Conservation (phyloP, 1,140 invertebrate genomes). For the Microplitis mediator region DNA sequence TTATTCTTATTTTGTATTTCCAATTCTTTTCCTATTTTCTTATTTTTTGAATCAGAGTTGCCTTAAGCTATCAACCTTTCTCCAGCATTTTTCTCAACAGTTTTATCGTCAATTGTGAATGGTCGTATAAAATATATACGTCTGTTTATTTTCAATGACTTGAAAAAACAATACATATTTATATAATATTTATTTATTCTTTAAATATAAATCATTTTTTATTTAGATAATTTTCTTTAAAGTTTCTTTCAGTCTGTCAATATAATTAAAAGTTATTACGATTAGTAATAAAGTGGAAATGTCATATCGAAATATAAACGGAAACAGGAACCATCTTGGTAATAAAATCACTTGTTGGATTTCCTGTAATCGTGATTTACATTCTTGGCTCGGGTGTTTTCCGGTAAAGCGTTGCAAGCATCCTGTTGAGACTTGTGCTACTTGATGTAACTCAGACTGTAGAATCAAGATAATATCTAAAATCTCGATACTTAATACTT, state of each 20-base stretch:
- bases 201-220: too few species aligned
- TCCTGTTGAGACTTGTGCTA: conserved; percentile 8
- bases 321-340: conserved; percentile 33
- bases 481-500: background rate
- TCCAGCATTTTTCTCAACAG: background rate
- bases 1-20: conserved; percentile 11
- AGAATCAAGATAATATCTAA: too few species aligned
- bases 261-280: background rate
- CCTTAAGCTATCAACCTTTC: background rate
- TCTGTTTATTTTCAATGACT: too few species aligned
- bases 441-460: too few species aligned
- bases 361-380: conserved; percentile 40
- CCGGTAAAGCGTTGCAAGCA: conserved; percentile 18
- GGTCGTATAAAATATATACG: background rate
- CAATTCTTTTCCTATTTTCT: conserved; percentile 22
- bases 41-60: background rate
- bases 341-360: conserved; percentile 54
- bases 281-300: background rate
- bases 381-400: conserved; percentile 19
- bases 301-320: conserved; percentile 7
- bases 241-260: background rate
- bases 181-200: too few species aligned
- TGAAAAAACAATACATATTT: background rate
- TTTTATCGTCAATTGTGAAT: background rate
- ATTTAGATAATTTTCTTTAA: too few species aligned